Conservation (phyloP, 2,797 vertebrate species). For the Enteromius radiatus region DNA sequence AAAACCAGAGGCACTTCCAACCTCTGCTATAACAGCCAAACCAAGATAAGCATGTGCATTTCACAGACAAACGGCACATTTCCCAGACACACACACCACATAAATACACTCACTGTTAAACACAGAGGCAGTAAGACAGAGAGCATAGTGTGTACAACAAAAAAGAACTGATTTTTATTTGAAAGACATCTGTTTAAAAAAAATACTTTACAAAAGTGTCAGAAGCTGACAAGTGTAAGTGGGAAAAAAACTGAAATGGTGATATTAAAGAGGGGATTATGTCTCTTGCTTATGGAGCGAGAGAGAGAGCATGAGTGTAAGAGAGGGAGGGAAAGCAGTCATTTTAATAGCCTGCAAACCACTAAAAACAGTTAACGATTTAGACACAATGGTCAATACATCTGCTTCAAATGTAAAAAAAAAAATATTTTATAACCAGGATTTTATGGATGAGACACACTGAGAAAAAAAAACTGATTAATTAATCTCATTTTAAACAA, state of each 20-base stretch:
- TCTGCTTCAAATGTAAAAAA: constrained; percentile 8
- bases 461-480: constrained; percentile 12
- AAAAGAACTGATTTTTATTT: constrained; percentile 45
- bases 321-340: constrained; percentile 27
- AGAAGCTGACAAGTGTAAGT: constrained; percentile 48
- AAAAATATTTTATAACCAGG: constrained; percentile 1
- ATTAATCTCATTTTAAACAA: constrained; percentile 36
- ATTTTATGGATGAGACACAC: not conserved
- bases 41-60: constrained; percentile 29
- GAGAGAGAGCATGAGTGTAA: not conserved
- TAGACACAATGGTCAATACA: constrained; percentile 9
- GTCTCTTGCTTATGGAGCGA: constrained; percentile 8
- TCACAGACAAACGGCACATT: not conserved
- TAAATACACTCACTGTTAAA: not conserved
- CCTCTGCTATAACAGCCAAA: constrained; percentile 21
- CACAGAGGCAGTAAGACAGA: constrained; percentile 26
- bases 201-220: constrained; percentile 60
- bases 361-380: constrained; percentile 28
- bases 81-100: not conserved
- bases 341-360: constrained; percentile 32
- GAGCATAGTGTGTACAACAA: constrained; percentile 14
- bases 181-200: constrained; percentile 46
- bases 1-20: constrained; percentile 39
- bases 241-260: constrained; percentile 19
- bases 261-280: constrained; percentile 44